Conservation (phyloP, 2,888 invertebrate genomes). For the Cinara cedri region DNA sequence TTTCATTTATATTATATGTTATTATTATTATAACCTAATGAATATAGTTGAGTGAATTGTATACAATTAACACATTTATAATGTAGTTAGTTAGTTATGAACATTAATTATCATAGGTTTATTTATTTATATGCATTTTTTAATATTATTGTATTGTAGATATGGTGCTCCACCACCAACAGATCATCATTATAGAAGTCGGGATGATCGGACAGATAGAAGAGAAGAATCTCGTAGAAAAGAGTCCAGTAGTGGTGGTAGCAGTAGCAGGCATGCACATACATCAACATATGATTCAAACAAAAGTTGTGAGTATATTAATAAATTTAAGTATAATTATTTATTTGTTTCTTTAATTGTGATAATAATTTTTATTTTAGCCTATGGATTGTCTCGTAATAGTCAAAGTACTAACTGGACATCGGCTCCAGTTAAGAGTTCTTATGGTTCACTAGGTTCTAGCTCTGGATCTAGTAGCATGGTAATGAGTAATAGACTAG, state of each 20-base stretch:
- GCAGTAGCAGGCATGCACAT: constrained; percentile 38
- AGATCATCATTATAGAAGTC: constrained; percentile 48
- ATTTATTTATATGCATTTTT: too few relatives aligned
- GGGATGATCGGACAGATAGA: constrained; percentile 45
- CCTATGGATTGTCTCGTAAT: constrained; percentile 52
- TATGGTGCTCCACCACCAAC: constrained; percentile 40
- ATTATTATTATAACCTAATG: too few relatives aligned
- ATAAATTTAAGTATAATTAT: not conserved
- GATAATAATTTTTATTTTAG: constrained; percentile 4
- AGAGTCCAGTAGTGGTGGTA: constrained; percentile 40
- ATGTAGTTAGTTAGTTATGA: too few relatives aligned
- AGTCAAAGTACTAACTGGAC: constrained; percentile 37
- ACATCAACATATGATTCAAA: constrained; percentile 36
- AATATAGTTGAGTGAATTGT: too few relatives aligned
- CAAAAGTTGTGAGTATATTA: constrained; percentile 46
- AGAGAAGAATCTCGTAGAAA: constrained; percentile 46
- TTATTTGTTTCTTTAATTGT: not conserved
- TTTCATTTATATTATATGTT: too few relatives aligned
- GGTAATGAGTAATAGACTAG: constrained; percentile 26
- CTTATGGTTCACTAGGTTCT: constrained; percentile 26
- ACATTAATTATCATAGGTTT: constrained; percentile 1
- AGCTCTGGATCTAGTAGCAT: constrained; percentile 41
- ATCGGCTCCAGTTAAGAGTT: constrained; percentile 25
- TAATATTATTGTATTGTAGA: not conserved
- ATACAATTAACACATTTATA: too few relatives aligned